phyloP scores from a whole-genome alignment of 2,113 vertebrate species.

The Phylloscopus trochiloides region DNA sequence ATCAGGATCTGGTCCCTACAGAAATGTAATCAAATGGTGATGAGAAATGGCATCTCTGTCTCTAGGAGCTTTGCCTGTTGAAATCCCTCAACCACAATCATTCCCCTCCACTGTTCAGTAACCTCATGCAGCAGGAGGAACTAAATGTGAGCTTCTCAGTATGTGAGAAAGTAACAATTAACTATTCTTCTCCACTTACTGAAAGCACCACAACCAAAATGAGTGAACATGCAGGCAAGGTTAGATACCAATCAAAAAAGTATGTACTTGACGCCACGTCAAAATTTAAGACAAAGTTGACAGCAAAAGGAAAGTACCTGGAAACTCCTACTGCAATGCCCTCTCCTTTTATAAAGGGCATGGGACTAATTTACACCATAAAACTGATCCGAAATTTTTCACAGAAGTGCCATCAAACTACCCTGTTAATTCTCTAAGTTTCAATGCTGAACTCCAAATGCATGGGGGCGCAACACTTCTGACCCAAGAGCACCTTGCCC shows the following conservation, averaged over 20 bases:
- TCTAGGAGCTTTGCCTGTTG: background rate
- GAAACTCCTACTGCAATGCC: background rate
- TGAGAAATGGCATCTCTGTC: background rate
- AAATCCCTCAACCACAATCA: background rate
- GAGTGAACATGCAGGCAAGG: background rate
- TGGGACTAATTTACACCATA: background rate
- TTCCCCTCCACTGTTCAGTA: background rate
- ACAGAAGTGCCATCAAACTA: background rate
- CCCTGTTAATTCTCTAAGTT: background rate
- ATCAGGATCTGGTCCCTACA: background rate
- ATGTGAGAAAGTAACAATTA: background rate
- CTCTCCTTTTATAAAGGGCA: background rate
- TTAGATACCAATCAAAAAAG: background rate
- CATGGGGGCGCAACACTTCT: background rate
- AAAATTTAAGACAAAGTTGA: background rate
- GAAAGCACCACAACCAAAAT: background rate
- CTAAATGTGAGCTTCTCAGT: background rate
- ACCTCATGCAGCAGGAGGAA: background rate
- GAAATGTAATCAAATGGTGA: background rate
- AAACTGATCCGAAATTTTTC: background rate
- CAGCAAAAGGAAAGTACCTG: background rate
- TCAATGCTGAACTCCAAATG: background rate
- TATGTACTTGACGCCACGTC: accelerated
- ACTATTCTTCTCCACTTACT: background rate
- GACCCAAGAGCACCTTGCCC: background rate